Conservation (phyloP, 2,888 invertebrate genomes). For the Pristionchus arcanus region DNA sequence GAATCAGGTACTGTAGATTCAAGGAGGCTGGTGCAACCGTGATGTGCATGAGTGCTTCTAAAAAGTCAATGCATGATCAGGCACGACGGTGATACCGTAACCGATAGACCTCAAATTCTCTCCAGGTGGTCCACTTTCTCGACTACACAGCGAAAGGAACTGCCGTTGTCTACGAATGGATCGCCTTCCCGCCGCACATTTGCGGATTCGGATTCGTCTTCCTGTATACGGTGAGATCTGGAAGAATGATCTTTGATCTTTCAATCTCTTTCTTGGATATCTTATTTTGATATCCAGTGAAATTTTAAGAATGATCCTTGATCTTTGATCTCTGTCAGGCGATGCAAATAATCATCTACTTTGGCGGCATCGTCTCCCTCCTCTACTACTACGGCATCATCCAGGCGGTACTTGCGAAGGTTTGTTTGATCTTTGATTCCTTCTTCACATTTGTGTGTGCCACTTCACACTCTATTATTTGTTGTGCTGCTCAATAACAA, state of each 20-base stretch:
- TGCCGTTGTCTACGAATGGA: conserved; percentile 87
- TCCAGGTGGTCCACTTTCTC: conserved; percentile 87
- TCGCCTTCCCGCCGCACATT: conserved; percentile 65
- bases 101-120: too few relatives aligned
- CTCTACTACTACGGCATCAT: conserved; percentile 92
- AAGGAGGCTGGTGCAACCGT: too few relatives aligned
- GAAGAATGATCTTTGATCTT: not conserved
- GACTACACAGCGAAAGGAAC: conserved; percentile 88
- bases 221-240: conserved; percentile 56
- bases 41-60: too few relatives aligned
- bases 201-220: conserved; percentile 63
- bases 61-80: too few relatives aligned
- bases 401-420: conserved; percentile 87
- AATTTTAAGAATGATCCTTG: conserved; percentile 58
- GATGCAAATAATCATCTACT: conserved; percentile 93
- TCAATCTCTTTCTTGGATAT: not conserved
- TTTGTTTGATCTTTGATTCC: not conserved
- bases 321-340: conserved; percentile 79
- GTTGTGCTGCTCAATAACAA: too few relatives aligned
- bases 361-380: conserved; percentile 92
- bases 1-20: not conserved
- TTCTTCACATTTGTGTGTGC: too few relatives aligned
- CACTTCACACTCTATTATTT: too few relatives aligned
- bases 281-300: not conserved
- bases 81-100: too few relatives aligned